A percentile compares a stretch with the other conserved stretches of the same genome.
Conservation (phyloP, 2,797 vertebrate species). For the Tauraco hartlaubi region DNA sequence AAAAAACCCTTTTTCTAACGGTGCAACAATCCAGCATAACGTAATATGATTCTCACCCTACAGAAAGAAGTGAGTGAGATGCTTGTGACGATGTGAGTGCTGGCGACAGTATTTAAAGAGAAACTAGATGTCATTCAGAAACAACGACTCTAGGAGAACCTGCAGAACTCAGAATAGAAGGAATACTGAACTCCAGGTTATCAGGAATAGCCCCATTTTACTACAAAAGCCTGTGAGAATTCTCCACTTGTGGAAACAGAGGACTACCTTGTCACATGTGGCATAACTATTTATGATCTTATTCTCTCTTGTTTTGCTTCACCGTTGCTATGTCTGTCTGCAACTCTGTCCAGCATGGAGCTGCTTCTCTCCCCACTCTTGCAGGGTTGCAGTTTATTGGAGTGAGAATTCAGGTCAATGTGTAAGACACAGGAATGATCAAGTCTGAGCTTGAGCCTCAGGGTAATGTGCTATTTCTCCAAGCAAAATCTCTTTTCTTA, state of each 20-base stretch:
- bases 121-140: neutral
- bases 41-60: neutral
- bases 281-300: neutral
- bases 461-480: conserved; percentile 49
- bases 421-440: neutral
- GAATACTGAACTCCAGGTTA: neutral
- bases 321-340: neutral
- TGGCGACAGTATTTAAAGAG: neutral
- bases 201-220: neutral
- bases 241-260: neutral
- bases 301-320: neutral
- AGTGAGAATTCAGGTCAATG: neutral
- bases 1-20: neutral
- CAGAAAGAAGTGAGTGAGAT: neutral
- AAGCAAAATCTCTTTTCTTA: conserved; percentile 50
- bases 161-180: neutral
- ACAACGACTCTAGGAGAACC: neutral
- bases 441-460: conserved; percentile 15
- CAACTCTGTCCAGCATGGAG: neutral
- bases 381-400: neutral
- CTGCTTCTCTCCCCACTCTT: neutral
- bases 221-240: neutral
- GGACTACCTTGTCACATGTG: neutral
- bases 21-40: neutral
- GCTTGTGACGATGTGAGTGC: neutral